phyloP scores from a whole-genome alignment of 1,140 invertebrate genomes.

The Hydropsyche tenuis region DNA sequence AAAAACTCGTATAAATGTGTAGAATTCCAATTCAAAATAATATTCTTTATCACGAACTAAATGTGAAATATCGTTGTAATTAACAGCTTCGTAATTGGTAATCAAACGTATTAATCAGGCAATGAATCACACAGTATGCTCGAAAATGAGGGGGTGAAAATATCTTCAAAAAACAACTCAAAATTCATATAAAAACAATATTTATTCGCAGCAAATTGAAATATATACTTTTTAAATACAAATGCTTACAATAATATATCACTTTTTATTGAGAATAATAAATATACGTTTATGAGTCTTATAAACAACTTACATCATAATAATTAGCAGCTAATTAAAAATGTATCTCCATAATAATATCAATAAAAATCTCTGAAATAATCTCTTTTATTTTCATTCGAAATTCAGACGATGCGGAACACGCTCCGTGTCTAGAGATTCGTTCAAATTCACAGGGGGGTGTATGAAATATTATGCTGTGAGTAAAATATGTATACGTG shows the following conservation, averaged over 20 bases:
- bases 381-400: background rate
- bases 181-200: conserved; percentile 43
- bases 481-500: conserved; percentile 8
- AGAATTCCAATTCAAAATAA: no score
- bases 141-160: background rate
- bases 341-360: background rate
- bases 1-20: no score
- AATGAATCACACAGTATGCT: conserved; percentile 17
- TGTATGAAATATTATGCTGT: conserved; percentile 13
- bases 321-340: conserved; percentile 7
- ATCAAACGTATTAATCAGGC: conserved; percentile 14
- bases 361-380: background rate
- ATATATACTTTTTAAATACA: conserved; percentile 41
- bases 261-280: conserved; percentile 41
- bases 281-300: conserved; percentile 30
- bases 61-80: conserved; percentile 7
- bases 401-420: background rate
- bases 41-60: background rate
- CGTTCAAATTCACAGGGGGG: conserved; percentile 1
- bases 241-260: conserved; percentile 45
- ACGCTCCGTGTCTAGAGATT: background rate
- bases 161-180: background rate
- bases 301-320: conserved; percentile 1
- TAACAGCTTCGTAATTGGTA: conserved; percentile 1
- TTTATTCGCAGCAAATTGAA: conserved; percentile 42